phyloP scores from a whole-genome alignment of 1,140 invertebrate species.

The Psix sp. region DNA sequence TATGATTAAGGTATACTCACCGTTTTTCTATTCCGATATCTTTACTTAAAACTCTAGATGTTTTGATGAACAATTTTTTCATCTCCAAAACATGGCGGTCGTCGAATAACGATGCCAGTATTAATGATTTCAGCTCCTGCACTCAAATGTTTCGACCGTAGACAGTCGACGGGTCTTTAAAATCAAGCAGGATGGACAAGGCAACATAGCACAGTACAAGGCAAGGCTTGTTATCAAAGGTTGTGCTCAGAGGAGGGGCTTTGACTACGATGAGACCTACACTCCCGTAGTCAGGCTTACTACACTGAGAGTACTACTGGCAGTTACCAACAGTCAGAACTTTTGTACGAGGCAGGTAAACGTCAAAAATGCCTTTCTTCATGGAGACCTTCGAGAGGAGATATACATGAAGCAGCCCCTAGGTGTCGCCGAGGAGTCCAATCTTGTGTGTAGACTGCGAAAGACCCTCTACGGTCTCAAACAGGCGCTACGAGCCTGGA shows the following conservation, averaged over 20 bases:
- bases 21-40: no score
- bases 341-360: conserved; percentile 24
- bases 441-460: conserved; percentile 45
- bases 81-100: no score
- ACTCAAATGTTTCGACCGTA: no score
- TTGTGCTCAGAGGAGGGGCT: conserved; percentile 51
- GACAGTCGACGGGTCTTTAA: conserved; percentile 63
- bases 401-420: conserved; percentile 71
- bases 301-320: conserved; percentile 61
- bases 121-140: no score
- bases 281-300: conserved; percentile 67
- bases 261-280: conserved; percentile 31
- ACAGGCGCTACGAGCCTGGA: conserved; percentile 65
- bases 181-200: conserved; percentile 32
- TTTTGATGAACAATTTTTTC: no score
- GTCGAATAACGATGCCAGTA: no score
- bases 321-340: conserved; percentile 16
- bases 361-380: conserved; percentile 29
- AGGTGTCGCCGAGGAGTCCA: conserved; percentile 16
- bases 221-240: conserved; percentile 59
- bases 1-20: no score
- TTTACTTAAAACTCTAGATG: no score
- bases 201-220: conserved; percentile 51
- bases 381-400: conserved; percentile 63
- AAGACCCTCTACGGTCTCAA: conserved; percentile 67